Base-by-base conservation (phyloP, 1,140 invertebrate genomes). In the Steinernema feltiae region DNA sequence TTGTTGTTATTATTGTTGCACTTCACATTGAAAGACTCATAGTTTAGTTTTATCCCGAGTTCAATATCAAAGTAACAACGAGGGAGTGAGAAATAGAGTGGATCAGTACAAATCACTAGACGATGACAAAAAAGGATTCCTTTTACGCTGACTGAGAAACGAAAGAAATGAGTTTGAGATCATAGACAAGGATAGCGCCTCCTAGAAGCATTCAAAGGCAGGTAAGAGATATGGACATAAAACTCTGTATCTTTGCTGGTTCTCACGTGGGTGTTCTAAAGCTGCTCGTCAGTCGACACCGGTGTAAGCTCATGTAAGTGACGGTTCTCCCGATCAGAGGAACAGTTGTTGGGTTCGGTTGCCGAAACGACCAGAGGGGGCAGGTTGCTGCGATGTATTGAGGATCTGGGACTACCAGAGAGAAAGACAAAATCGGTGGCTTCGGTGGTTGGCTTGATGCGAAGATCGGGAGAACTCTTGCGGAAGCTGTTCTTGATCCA, bases 401-500 rank as follows among this genome's bases (percentile, higher is more conserved):
- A 63, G 24, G 53, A 63, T 63, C 53, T 63, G 24, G 53, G 53
- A 27, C 53, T 63, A 7, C 53, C 53, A 3, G 53, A 63, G 53
- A 63, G 53, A 27, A 63, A 63, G 12, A 63, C 53, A 21, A 63
- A 63, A n/a, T 71, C 46, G 15, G 70, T 32, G 32, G 70, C 15
- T 27, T 32, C 70, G 15, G 32, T 53, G 12, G 70, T 24, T 27
- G 70, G 32, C 70, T 32, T 71, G 32, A 71, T 53, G 2, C 32
- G 70, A 2, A 71, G 70, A 27, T 71, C 70, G 15, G 70, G 70
- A 7, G 70, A 71, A 71, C 70, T 71, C 29, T 71, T 71, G 70
- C 70, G 70, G 29, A 71, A 71, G 70, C 70, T 71, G 70, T 71
- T 71, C 29, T 71, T 71, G 70, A 80, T 53, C 78, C 78, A 79